Conservation (phyloP, 2,888 invertebrate species). For the Thecophora atra region DNA sequence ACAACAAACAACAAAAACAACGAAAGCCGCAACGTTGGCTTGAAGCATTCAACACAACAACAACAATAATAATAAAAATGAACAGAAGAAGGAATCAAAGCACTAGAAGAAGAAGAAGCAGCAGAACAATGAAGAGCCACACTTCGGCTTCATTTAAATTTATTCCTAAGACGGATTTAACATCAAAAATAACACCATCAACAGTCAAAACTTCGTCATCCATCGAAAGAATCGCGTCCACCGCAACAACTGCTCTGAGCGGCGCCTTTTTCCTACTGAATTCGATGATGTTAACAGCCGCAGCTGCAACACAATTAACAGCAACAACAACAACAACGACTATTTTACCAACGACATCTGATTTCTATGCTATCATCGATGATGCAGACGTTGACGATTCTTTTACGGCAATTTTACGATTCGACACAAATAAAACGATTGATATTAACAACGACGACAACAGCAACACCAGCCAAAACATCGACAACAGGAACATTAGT, state of each 20-base stretch:
- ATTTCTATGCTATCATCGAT: background rate
- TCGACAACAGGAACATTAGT: slow-evolving; percentile 5
- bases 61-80: slow-evolving; percentile 3
- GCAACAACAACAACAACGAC: slow-evolving; percentile 18
- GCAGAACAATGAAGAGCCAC: background rate
- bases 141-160: background rate
- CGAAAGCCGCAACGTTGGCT: background rate
- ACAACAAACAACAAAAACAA: background rate
- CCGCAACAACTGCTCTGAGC: slow-evolving; percentile 17
- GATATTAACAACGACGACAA: background rate
- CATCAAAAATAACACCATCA: slow-evolving; percentile 34
- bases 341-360: background rate
- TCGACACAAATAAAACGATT: slow-evolving; percentile 3
- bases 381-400: background rate
- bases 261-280: slow-evolving; percentile 22
- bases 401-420: background rate
- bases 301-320: slow-evolving; percentile 20
- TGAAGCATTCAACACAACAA: background rate
- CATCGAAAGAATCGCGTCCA: background rate
- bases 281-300: slow-evolving; percentile 17
- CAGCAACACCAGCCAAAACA: slow-evolving; percentile 16
- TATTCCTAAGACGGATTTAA: slow-evolving; percentile 12
- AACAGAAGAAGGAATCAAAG: background rate
- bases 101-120: background rate
- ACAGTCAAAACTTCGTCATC: background rate